Conservation (phyloP, 1,140 invertebrate genomes). For the Anadara kagoshimensis region DNA sequence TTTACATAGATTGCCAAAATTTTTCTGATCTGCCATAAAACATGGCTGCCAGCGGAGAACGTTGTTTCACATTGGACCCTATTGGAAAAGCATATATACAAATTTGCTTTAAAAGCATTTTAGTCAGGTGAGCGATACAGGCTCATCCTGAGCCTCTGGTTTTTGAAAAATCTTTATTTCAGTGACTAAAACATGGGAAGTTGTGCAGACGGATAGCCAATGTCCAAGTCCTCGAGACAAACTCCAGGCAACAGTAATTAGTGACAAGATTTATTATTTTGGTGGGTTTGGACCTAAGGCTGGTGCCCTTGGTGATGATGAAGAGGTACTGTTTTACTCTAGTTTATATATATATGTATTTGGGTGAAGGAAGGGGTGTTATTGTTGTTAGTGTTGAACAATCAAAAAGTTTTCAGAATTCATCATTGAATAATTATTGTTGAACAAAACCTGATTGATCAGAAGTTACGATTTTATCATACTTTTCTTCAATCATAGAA, state of each 20-base stretch:
- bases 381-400: no score
- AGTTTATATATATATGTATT: constrained; percentile 37
- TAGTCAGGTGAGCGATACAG: no score
- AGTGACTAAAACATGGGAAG: constrained; percentile 64
- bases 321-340: constrained; percentile 33
- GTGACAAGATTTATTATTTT: constrained; percentile 69
- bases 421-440: neutral
- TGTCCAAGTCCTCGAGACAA: constrained; percentile 67
- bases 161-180: constrained; percentile 5
- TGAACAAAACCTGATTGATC: no score
- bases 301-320: constrained; percentile 45
- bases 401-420: neutral
- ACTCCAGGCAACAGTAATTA: constrained; percentile 61
- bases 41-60: no score
- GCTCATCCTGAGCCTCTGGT: no score
- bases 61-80: no score
- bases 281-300: constrained; percentile 71
- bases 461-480: no score
- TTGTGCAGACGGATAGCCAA: constrained; percentile 50
- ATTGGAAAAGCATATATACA: no score
- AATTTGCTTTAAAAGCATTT: no score
- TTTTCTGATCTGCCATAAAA: no score
- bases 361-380: neutral
- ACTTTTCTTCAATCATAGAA: no score
- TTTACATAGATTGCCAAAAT: no score